phyloP scores from a whole-genome alignment of 2,113 vertebrate genomes.

The Sander lucioperca region DNA sequence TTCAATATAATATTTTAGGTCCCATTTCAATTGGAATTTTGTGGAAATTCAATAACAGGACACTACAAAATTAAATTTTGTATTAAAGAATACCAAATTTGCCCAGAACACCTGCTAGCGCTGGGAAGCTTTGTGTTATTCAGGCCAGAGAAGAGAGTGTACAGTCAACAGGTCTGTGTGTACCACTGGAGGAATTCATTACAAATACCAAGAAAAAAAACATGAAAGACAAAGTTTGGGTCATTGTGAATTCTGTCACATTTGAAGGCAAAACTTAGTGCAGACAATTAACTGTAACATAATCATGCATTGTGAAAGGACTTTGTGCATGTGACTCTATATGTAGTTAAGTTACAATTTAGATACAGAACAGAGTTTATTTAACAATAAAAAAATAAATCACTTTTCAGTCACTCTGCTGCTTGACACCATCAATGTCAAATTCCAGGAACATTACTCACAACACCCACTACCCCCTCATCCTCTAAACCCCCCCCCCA shows the following conservation, averaged over 20 bases:
- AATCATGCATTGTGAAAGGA: neutral
- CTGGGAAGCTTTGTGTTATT: constrained; percentile 82
- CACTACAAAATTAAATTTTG: constrained; percentile 18
- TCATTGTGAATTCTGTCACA: constrained; percentile 29
- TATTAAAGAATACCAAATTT: constrained; percentile 25
- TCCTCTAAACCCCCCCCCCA: neutral
- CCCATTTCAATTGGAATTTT: constrained; percentile 11
- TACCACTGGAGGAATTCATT: constrained; percentile 71
- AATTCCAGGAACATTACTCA: constrained; percentile 55
- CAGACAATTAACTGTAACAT: neutral
- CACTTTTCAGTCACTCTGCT: neutral
- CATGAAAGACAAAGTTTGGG: constrained; percentile 31
- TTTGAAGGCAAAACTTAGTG: neutral
- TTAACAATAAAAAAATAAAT: neutral
- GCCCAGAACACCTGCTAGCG: constrained; percentile 66
- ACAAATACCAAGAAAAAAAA: constrained; percentile 67
- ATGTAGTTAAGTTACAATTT: constrained; percentile 2
- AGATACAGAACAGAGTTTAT: no score
- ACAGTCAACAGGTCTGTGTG: constrained; percentile 79
- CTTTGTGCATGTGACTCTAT: neutral
- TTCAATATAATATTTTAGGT: constrained; percentile 24
- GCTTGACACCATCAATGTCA: constrained; percentile 52
- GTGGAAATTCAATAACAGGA: constrained; percentile 16
- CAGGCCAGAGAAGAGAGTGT: constrained; percentile 87
- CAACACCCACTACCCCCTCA: constrained; percentile 39